Evolutionary conservation across 2,797 vertebrate genomes (phyloP).

Genomic region (Coendou prehensilis): DNA sequence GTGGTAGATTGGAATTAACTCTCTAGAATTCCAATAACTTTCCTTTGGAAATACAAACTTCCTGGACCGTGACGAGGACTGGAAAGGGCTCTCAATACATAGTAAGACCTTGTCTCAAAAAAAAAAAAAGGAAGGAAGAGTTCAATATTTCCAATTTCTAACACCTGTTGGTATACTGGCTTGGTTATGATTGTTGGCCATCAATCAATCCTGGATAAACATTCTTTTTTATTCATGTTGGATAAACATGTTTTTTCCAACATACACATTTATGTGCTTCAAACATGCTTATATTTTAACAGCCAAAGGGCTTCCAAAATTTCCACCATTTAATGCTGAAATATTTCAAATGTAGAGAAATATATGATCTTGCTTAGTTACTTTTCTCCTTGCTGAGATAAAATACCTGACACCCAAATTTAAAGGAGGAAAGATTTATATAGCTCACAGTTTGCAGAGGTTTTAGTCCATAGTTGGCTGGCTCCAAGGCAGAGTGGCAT

Average conservation of each 20-base stretch:
- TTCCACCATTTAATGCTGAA: slow-evolving; percentile 28
- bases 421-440: background rate
- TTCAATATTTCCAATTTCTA: background rate
- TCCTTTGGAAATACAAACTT: no score
- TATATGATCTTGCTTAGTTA: background rate
- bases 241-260: slow-evolving; percentile 19
- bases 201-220: slow-evolving; percentile 4
- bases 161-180: background rate
- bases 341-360: slow-evolving; percentile 61
- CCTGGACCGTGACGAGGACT: no score
- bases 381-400: background rate
- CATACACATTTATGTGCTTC: slow-evolving; percentile 4
- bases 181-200: background rate
- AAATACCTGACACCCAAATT: background rate
- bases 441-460: background rate
- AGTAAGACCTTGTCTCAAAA: background rate
- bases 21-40: no score
- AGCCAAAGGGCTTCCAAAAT: background rate
- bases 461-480: background rate
- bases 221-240: background rate
- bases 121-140: background rate
- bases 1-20: no score
- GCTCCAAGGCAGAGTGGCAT: background rate
- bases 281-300: background rate
- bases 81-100: no score